These are phyloP conservation scores for Liopterus haemorrhoidalis DNA, from an alignment of 2,888 invertebrate genomes.

Conservation along the genomic window DNA sequence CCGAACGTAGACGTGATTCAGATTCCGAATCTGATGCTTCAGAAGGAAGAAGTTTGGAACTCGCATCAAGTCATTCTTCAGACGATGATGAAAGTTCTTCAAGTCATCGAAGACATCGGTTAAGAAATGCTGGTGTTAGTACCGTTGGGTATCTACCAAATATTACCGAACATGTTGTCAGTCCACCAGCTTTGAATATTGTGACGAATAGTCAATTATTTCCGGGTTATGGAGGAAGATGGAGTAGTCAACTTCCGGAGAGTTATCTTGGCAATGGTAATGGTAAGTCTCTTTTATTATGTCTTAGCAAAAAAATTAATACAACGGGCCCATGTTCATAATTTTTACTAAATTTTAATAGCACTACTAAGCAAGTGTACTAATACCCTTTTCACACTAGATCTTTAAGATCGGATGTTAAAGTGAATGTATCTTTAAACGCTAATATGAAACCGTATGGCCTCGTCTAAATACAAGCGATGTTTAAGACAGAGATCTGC, in stretches of 20 bases:
- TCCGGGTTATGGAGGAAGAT: constrained; percentile 58
- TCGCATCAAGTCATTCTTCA: constrained; percentile 93
- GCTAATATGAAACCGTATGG: too few relatives aligned
- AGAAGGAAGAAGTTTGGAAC: constrained; percentile 73
- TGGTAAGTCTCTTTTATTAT: constrained; percentile 36
- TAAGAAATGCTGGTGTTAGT: constrained; percentile 43
- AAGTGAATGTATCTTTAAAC: too few relatives aligned
- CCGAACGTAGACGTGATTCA: constrained; percentile 48
- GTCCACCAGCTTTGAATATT: constrained; percentile 56
- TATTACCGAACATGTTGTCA: constrained; percentile 49
- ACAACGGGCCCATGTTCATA: too few relatives aligned
- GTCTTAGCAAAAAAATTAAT: too few relatives aligned
- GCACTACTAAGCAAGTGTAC: background rate
- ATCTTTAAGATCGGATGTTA: too few relatives aligned
- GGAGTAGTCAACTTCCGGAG: constrained; percentile 64
- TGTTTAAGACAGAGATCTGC: too few relatives aligned
- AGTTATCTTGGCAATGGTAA: constrained; percentile 54
- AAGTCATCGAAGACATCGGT: constrained; percentile 38
- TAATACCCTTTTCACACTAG: constrained; percentile 1
- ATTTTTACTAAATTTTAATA: constrained; percentile 5
- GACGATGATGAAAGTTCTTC: constrained; percentile 73
- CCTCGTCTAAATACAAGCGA: too few relatives aligned
- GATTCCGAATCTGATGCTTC: constrained; percentile 76
- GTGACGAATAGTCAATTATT: constrained; percentile 64
- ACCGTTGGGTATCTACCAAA: constrained; percentile 57